Evolutionary conservation across 2,888 invertebrate genomes (phyloP), one percentile per base, ranked within the genome.

Genomic region (Rhopalosiphum nymphaeae): DNA sequence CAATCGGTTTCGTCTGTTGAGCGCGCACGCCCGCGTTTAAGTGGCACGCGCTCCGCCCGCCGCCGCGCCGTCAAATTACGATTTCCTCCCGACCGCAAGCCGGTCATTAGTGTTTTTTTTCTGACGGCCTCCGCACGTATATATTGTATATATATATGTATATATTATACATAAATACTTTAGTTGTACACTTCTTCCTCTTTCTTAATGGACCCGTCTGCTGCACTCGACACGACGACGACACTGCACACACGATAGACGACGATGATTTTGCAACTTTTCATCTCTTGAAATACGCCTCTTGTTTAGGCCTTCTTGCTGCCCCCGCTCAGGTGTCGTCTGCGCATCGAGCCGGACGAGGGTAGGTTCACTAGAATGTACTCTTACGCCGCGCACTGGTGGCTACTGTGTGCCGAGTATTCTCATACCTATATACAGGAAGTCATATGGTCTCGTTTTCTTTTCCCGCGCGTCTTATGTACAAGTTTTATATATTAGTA

Each of bases 191-290:
- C n/a, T 78, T 85, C 26, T 91, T 91, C 56, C 56, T 56, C 29
- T 36, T 78, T 78, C 78, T 78, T 94, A 94, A 90, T 90, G 93
- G 93, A 61, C 85, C 93, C 26, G 91, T 44, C 29, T 78, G 92
- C 49, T 13, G 49, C 86, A 67, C 89, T 94, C 90, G 90, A 89
- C 89, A 89, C 57, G 89, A 89, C 57, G 53, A 56, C 46, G 86
- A 46, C 86, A 57, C 25, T 4, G 56, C 67, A 67, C 21, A 29
- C 36, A 91, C 78, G 78, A 78, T 78, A 29, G 57, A 91, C 89
- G 84, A 90, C 46, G 93, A 94, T 94, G 93, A 94, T 94, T 94
- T 94, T 61, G 93, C 93, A 94, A 94, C 90, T 90, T 94, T 93
- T 89, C 36, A 29, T 85, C 49, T 92, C 49, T 88, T 25, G 5